Conservation (phyloP, 23 tunicate genomes). For the Phallusia fumigata region DNA sequence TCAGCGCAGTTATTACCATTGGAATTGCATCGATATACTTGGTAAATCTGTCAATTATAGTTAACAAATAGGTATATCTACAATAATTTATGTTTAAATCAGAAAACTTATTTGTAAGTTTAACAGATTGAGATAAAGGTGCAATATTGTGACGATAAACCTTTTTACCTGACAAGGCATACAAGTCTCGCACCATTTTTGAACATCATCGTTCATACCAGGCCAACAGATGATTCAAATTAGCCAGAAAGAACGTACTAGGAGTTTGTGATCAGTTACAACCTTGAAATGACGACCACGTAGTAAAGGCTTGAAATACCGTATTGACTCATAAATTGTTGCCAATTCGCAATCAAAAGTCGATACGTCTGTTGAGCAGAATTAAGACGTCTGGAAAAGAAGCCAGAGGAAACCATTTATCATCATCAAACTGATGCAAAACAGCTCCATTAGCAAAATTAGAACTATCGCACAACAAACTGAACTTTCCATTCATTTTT, state of each 20-base stretch:
- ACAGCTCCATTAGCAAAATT: no score
- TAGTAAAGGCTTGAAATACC: neutral
- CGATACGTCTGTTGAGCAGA: conserved; percentile 19
- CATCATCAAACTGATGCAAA: conserved; percentile 13
- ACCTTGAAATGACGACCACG: conserved; percentile 14
- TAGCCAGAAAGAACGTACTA: conserved; percentile 10
- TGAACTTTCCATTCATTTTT: neutral
- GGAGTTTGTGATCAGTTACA: conserved; percentile 21
- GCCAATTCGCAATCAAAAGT: conserved; percentile 22
- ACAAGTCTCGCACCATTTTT: no score
- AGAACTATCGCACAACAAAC: neutral
- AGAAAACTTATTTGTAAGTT: neutral
- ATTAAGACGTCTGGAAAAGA: neutral
- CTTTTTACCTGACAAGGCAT: neutral
- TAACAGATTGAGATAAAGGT: neutral
- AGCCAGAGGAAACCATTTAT: neutral
- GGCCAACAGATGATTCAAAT: conserved; percentile 1
- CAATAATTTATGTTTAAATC: neutral
- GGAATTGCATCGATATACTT: conserved; percentile 13
- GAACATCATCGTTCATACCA: conserved; percentile 14
- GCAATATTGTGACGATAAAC: conserved; percentile 5
- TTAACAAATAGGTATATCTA: conserved; percentile 9
- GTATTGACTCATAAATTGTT: neutral
- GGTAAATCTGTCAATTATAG: conserved; percentile 1
- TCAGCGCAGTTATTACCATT: neutral